Evolutionary conservation across 1,140 invertebrate species (phyloP).

Genomic region (Pachypeltis micranthus): DNA sequence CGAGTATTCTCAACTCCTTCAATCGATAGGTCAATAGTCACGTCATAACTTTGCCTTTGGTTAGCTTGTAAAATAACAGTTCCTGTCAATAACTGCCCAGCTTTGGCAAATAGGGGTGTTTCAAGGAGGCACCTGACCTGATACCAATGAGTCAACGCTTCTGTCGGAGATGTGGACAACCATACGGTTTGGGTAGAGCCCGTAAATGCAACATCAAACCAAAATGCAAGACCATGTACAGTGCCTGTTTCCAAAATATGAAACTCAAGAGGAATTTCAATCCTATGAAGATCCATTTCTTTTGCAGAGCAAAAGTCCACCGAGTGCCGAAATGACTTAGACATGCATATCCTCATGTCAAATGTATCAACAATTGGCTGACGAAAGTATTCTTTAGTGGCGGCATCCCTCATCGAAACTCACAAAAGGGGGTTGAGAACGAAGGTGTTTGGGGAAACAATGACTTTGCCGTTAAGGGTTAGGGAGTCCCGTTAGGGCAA

Average conservation of each 20-base stretch:
- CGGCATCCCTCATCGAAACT: constrained; percentile 73
- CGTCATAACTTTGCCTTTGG: constrained; percentile 96
- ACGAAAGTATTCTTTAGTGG: constrained; percentile 94
- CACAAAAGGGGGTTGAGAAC: too few relatives aligned
- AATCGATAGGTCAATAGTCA: constrained; percentile 87
- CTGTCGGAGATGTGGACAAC: constrained; percentile 96
- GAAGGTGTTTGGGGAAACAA: too few relatives aligned
- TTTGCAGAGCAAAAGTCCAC: constrained; percentile 89
- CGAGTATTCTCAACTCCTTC: constrained; percentile 69
- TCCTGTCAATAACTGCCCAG: constrained; percentile 82
- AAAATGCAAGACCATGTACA: constrained; percentile 95
- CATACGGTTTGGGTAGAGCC: constrained; percentile 84
- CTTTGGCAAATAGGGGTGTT: constrained; percentile 86
- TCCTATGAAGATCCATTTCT: constrained; percentile 89
- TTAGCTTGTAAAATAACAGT: constrained; percentile 82
- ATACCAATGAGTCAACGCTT: constrained; percentile 99
- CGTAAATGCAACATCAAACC: constrained; percentile 99
- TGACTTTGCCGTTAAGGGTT: too few relatives aligned
- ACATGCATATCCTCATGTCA: constrained; percentile 93
- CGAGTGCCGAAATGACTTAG: constrained; percentile 86
- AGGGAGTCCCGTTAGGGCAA: too few relatives aligned
- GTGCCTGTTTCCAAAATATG: constrained; percentile 84
- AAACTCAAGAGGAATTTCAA: constrained; percentile 92
- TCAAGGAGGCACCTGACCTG: constrained; percentile 94
- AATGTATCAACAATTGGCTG: constrained; percentile 99